Percentiles rank a stretch among this genome's conserved stretches.
These are phyloP conservation scores for Rhabdomys dilectus DNA, from an alignment of 2,113 vertebrate species.

Conservation along the genomic window DNA sequence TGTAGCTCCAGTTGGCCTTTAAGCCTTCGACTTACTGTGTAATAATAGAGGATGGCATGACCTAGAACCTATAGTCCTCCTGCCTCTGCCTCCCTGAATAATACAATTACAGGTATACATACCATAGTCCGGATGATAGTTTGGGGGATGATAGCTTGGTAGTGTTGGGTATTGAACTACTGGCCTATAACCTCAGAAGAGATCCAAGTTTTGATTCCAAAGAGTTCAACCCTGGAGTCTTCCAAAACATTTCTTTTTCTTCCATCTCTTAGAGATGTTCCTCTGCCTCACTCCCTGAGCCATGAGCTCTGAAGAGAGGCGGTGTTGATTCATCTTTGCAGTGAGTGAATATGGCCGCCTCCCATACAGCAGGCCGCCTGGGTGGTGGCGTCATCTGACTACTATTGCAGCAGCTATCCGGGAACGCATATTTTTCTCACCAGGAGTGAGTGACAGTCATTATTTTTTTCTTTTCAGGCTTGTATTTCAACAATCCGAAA, in stretches of 20 bases:
- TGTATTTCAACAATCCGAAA: conserved; percentile 91
- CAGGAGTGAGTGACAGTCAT: not conserved
- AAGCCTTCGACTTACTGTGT: not conserved
- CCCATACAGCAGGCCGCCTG: not conserved
- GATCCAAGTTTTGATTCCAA: not conserved
- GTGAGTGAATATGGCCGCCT: not conserved
- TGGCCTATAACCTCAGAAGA: not conserved
- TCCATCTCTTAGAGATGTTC: not conserved
- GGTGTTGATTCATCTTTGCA: not conserved
- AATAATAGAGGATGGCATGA: not conserved
- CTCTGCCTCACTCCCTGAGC: not conserved
- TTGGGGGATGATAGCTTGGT: not conserved
- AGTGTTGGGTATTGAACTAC: not conserved
- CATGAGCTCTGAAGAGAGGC: not conserved
- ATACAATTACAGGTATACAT: not conserved
- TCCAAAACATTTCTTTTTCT: not conserved
- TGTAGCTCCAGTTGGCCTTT: not conserved
- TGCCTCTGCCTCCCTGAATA: not conserved
- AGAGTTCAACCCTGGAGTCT: not conserved
- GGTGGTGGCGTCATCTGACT: not conserved
- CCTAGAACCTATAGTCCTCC: not conserved
- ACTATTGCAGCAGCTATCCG: not conserved
- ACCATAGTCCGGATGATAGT: not conserved
- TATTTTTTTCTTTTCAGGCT: conserved; percentile 86
- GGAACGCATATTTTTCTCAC: not conserved